Evolutionary conservation across 2,797 vertebrate species (phyloP), one percentile per base, ranked within the genome.

Genomic region (Choloepus didactylus): DNA sequence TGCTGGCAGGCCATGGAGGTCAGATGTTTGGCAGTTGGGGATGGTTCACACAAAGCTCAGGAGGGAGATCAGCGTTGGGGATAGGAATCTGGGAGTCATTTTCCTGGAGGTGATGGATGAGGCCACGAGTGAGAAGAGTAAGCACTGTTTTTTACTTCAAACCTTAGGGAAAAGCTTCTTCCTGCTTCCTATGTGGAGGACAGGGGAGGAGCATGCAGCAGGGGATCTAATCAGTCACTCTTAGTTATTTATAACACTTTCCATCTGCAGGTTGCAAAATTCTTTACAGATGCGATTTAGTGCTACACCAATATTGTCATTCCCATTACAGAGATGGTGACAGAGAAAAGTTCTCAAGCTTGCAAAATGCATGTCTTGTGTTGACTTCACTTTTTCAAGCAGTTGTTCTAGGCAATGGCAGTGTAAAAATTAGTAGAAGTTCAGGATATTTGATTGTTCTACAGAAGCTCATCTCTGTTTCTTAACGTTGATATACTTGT

Each of bases 71-170:
- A 1, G 73, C 56, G 12, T 25, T 35, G 10, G 56, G 19, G 35
- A 6, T 72, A 60, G 23, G 72, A 60, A 44, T 59, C 66, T 89
- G 83, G 79, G 79, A 93, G 51, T 70, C 66, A 75, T 89, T 97
- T 92, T 93, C 77, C 64, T 51, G 49, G 38, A 90, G 46, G 66
- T 87, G 91, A 93, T 70, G 12, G 86, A 91, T 89, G 66, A 84
- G 77, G n/a, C 5, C 23, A 2, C 4, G 1, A 9, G 12, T 76
- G 62, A 85, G 51, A 73, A 67, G 23, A 54, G 10, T n/a, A 69
- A 84, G 49, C 15, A 1, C 67, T 25, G n/a, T 54, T 76, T 46
- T 81, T 82, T n/a, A 21, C 66, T 87, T 35, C 15, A 38, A 62
- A 92, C 41, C 19, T 44, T 56, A 91, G 44, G n/a, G 29, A 59